Evolutionary conservation across 2,113 vertebrate genomes (phyloP), one percentile per base, ranked within the genome.

Genomic region (Lasiurus borealis): DNA sequence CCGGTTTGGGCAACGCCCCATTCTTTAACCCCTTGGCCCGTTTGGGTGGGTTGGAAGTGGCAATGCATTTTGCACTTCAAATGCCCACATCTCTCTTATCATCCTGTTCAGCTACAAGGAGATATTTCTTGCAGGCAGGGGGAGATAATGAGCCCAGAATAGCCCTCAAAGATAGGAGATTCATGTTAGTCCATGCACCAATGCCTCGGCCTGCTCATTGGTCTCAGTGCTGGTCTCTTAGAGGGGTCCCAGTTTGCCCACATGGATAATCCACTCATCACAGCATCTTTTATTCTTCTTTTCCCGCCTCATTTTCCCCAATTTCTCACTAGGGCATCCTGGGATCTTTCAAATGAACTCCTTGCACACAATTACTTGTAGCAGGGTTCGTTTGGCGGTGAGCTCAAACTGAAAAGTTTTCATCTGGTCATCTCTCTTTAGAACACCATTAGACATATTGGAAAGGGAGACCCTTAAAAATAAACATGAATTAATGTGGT

Each of bases 1-100:
- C n/a, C n/a, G n/a, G n/a, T n/a, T n/a, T n/a, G n/a, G n/a, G n/a
- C n/a, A n/a, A n/a, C n/a, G n/a, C n/a, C n/a, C n/a, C n/a, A n/a
- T n/a, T n/a, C n/a, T n/a, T n/a, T n/a, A n/a, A 50, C 3, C 12
- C 16, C 8, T 3, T 18, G 6, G 16, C 21, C 64, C 5, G 6
- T 36, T 36, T 21, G 8, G 48, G 5, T 34, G 27, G 9, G 31
- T 11, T 6, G 1, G 4, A 14, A 11, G 31, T 19, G 5, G 15
- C 4, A 69, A 75, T 68, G 16, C n/a, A n/a, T 31, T 89, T 85
- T 80, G 72, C 0, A 59, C 9, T 25, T 75, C 13, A 15, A n/a
- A 13, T 29, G 6, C 13, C 31, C 19, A 50, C 9, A 31, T 40
- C 21, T 59, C 8, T 50, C 8, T 72, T 25, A 46, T 21, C n/a